Evolutionary conservation across 92 coral and sea anemone species (phyloP).

Genomic region (Phenganax stokvisi): DNA sequence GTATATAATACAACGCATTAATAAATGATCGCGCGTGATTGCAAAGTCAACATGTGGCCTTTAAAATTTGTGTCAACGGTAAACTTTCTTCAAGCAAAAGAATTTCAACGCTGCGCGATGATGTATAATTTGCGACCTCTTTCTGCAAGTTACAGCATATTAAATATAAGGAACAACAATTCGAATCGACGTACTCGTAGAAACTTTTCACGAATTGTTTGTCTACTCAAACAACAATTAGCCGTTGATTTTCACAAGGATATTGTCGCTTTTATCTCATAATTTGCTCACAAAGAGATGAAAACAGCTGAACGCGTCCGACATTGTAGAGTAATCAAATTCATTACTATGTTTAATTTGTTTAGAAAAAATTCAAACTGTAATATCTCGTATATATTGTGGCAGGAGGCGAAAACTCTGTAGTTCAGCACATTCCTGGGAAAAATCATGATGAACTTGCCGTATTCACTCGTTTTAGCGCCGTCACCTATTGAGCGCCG

Average conservation of each 20-base stretch:
- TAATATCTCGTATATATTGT: neutral
- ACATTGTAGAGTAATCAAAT: conserved; percentile 26
- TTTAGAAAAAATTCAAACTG: conserved; percentile 32
- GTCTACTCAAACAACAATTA: conserved; percentile 39
- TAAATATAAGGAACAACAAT: neutral
- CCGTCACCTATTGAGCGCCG: too few species aligned
- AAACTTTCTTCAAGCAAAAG: too few species aligned
- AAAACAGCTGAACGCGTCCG: conserved; percentile 34
- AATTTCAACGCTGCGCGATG: too few species aligned
- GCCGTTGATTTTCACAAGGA: conserved; percentile 24
- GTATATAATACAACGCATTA: conserved; percentile 11
- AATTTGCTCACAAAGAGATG: conserved; percentile 29
- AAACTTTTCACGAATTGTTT: conserved; percentile 13
- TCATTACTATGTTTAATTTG: conserved; percentile 30
- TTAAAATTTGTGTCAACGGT: too few species aligned
- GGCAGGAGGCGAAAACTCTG: too few species aligned
- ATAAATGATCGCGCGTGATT: conserved; percentile 14
- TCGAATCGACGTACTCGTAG: neutral
- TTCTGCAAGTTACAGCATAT: neutral
- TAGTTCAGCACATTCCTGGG: too few species aligned
- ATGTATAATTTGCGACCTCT: too few species aligned
- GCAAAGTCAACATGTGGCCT: too few species aligned
- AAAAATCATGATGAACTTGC: too few species aligned
- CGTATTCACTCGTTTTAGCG: too few species aligned
- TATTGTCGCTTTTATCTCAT: conserved; percentile 33